Percentiles rank a stretch among this genome's conserved stretches.
phyloP scores from a whole-genome alignment of 2,888 invertebrate genomes.

The Willowsia nigromaculata region DNA sequence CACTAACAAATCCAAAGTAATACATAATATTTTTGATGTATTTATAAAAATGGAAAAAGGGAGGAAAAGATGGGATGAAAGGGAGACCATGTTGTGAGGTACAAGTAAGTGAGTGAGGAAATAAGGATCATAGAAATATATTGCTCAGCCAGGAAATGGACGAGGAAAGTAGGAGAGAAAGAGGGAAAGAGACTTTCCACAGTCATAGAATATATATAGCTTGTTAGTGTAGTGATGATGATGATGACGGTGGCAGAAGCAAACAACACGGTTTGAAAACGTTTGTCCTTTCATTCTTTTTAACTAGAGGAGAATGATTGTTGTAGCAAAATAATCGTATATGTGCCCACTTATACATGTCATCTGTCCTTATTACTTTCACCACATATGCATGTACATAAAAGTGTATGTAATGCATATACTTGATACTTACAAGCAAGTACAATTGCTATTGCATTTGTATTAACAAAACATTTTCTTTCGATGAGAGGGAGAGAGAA shows the following conservation, averaged over 20 bases:
- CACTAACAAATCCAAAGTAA: background rate
- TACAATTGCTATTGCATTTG: conserved; percentile 33
- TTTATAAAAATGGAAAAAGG: conserved; percentile 26
- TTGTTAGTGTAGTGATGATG: conserved; percentile 22
- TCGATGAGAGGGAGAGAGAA: conserved; percentile 1
- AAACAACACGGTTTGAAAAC: conserved; percentile 11
- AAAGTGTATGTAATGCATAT: background rate
- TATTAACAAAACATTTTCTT: conserved; percentile 49
- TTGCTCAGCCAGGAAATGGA: conserved; percentile 68
- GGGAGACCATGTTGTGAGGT: background rate
- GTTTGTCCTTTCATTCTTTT: conserved; percentile 58
- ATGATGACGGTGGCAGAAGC: background rate
- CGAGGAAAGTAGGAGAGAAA: conserved; percentile 34
- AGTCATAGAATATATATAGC: background rate
- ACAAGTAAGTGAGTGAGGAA: conserved; percentile 50
- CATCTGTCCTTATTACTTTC: background rate
- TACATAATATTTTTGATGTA: conserved; percentile 49
- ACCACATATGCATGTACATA: background rate
- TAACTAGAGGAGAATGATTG: conserved; percentile 48
- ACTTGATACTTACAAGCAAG: background rate
- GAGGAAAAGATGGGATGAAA: background rate
- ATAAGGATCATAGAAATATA: conserved; percentile 66
- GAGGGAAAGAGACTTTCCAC: background rate
- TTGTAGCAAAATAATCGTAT: conserved; percentile 5
- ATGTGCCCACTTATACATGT: background rate